Conservation (phyloP, 2,888 invertebrate genomes). For the Lasioglossum leucozonium region DNA sequence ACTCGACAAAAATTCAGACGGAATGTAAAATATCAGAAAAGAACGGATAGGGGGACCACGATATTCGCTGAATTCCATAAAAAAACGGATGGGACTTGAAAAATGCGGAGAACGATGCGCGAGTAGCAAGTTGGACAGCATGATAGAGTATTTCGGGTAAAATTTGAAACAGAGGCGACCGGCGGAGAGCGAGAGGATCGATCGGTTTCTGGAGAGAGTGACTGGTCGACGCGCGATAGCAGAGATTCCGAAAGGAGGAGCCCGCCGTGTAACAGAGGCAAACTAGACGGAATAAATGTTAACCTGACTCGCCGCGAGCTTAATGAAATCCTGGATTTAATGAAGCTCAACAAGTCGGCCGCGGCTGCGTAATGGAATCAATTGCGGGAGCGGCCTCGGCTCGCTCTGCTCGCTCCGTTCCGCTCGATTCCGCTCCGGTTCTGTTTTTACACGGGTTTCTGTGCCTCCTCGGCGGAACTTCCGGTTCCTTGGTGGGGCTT, state of each 20-base stretch:
- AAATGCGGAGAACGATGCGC: background rate
- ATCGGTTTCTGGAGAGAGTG: background rate
- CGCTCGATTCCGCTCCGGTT: background rate
- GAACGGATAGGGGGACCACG: background rate
- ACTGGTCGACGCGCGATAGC: background rate
- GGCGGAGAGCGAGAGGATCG: background rate
- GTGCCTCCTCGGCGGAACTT: background rate
- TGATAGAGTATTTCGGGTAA: constrained; percentile 1
- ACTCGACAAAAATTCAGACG: background rate
- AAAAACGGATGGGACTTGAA: background rate
- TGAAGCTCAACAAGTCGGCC: constrained; percentile 53
- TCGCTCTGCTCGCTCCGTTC: background rate
- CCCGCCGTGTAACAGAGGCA: constrained; percentile 15
- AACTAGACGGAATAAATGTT: constrained; percentile 55
- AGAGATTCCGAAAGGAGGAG: background rate
- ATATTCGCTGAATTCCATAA: background rate
- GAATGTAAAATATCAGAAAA: too few species aligned
- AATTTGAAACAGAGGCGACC: background rate
- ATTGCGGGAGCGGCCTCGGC: constrained; percentile 17
- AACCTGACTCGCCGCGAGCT: constrained; percentile 49
- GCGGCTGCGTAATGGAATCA: constrained; percentile 48
- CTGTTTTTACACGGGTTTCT: constrained; percentile 24
- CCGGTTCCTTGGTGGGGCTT: background rate
- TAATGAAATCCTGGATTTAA: constrained; percentile 61
- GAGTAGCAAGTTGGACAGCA: background rate